These are phyloP conservation scores for Apus apus DNA, from an alignment of 2,113 vertebrate genomes.

Conservation along the genomic window DNA sequence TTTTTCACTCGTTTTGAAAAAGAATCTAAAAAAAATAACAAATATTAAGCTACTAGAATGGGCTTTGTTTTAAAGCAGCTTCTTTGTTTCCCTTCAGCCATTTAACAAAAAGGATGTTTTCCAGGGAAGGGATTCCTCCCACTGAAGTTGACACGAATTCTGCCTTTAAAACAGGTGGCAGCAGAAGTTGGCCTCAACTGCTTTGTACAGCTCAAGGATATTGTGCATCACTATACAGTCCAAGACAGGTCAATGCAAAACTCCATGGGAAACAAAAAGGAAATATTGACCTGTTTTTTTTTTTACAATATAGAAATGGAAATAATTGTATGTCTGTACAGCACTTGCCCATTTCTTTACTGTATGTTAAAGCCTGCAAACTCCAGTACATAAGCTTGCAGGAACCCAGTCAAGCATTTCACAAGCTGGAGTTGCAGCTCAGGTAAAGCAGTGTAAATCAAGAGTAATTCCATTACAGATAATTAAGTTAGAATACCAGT, in stretches of 20 bases:
- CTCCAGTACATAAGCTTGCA: background rate
- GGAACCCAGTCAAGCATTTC: background rate
- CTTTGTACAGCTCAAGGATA: background rate
- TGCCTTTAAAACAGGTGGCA: background rate
- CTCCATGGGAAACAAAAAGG: background rate
- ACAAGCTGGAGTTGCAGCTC: background rate
- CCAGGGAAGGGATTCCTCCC: background rate
- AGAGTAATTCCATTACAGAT: constrained; percentile 8
- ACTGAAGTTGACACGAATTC: background rate
- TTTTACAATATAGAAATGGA: constrained; percentile 19
- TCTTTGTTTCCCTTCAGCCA: background rate
- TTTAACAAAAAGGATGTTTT: background rate
- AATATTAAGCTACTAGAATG: constrained; percentile 11
- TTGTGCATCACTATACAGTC: background rate
- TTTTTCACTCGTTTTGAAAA: background rate
- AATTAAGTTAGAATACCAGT: constrained; percentile 30
- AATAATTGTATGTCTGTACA: background rate
- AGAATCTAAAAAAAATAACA: constrained; percentile 9
- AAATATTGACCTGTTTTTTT: background rate
- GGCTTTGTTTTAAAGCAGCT: background rate
- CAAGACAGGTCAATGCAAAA: background rate
- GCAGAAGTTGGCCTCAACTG: background rate
- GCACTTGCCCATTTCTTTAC: background rate
- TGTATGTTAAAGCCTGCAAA: background rate
- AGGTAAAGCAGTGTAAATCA: constrained; percentile 2